Evolutionary conservation across 2,113 vertebrate genomes (phyloP).

Genomic region (Pogona vitticeps): DNA sequence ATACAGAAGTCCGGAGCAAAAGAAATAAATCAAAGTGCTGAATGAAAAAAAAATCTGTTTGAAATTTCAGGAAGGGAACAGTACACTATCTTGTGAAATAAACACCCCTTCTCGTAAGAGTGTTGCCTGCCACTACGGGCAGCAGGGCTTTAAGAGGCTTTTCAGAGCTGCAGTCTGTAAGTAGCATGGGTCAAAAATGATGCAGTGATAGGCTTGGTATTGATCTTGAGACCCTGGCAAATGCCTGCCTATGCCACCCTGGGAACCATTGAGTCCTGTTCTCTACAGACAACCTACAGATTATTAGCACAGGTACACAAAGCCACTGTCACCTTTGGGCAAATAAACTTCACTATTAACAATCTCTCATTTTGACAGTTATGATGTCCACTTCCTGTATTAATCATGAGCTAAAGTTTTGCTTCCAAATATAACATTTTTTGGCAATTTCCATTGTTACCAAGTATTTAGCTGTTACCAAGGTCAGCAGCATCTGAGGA

Average conservation of each 20-base stretch:
- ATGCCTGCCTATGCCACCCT: background rate
- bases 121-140: constrained; percentile 29
- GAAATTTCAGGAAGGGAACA: background rate
- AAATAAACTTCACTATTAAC: constrained; percentile 49
- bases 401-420: constrained; percentile 55
- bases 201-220: background rate
- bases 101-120: background rate
- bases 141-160: background rate
- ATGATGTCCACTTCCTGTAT: constrained; percentile 54
- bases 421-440: constrained; percentile 41
- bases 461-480: constrained; percentile 40
- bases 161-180: background rate
- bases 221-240: background rate
- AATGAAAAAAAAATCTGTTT: constrained; percentile 17
- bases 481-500: constrained; percentile 53
- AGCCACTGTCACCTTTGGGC: constrained; percentile 11
- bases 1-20: constrained; percentile 45
- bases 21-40: constrained; percentile 44
- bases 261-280: background rate
- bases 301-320: constrained; percentile 45
- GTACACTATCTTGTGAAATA: background rate
- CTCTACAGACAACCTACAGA: background rate
- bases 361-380: constrained; percentile 44
- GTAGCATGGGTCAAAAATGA: background rate
- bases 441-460: constrained; percentile 27